Conservation (phyloP, 2,888 invertebrate species). For the Pterostichus niger region DNA sequence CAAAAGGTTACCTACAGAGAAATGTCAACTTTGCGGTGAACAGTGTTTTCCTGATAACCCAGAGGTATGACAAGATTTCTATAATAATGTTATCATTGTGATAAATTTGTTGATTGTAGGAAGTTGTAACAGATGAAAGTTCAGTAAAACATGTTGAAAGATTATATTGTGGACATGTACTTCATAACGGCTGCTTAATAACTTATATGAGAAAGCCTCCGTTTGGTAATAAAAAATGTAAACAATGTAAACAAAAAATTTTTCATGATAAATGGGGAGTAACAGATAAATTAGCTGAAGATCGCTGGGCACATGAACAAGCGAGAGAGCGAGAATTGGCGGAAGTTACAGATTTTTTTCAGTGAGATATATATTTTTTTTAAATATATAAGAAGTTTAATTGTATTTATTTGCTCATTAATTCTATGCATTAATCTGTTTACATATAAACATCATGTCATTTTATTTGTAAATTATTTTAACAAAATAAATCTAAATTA, state of each 20-base stretch:
- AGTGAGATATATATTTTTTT: constrained; percentile 16
- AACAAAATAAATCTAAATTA: too few relatives aligned
- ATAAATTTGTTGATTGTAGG: constrained; percentile 73
- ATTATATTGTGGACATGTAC: constrained; percentile 86
- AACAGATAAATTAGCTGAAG: constrained; percentile 84
- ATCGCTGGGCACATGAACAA: constrained; percentile 88
- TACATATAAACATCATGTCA: too few relatives aligned
- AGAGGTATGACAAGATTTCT: constrained; percentile 73
- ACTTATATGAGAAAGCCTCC: constrained; percentile 86
- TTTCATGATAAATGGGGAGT: constrained; percentile 87
- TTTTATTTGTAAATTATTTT: too few relatives aligned
- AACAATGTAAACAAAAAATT: constrained; percentile 82
- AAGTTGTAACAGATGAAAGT: constrained; percentile 80
- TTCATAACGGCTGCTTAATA: constrained; percentile 84
- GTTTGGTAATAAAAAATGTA: constrained; percentile 86
- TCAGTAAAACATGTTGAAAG: constrained; percentile 83
- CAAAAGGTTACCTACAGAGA: constrained; percentile 81
- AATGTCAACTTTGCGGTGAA: constrained; percentile 83
- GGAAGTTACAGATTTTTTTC: constrained; percentile 86
- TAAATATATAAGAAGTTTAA: too few relatives aligned
- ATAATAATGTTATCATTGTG: neutral
- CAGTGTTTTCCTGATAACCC: constrained; percentile 82
- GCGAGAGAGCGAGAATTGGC: constrained; percentile 86
- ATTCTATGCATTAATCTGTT: too few relatives aligned
- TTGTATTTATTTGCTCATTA: too few relatives aligned